Base-by-base conservation (phyloP, 2,113 vertebrate genomes). In the Podocnemis expansa region DNA sequence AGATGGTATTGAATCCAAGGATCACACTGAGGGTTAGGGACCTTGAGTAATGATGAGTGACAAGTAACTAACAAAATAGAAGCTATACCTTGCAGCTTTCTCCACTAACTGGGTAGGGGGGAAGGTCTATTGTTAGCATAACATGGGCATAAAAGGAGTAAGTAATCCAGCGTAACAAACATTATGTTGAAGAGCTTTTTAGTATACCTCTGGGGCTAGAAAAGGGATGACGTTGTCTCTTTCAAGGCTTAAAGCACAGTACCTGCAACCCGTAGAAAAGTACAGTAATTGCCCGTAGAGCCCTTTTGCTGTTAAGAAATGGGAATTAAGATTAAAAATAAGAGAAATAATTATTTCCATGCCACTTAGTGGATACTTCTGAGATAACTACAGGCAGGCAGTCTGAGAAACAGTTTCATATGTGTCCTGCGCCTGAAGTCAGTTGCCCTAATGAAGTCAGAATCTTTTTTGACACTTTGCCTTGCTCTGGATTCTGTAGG, bases 121-220 rank as follows among this genome's bases (percentile, higher is more conserved):
- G 17, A 63, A 38, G 10, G 25, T 63, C 29, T 41, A 16, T 19
- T 13, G 88, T 22, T 88, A 88, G 58, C 56, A 14, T 55, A 89
- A 21, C 67, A 14, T 54, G 34, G 41, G 7, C 41, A 0, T 76
- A 84, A 25, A 58, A 0, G 2, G 16, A 31, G 24, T 91, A 51
- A 60, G 67, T 2, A 25, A 17, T 84, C 43, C 43, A 75, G 78
- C 55, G 60, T 14, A 0, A 0, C 73, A 52, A 81, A 49, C 49
- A 58, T 45, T 84, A 84, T 78, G 27, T 27, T 80, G 67, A 10
- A 45, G 16, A 41, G 76, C 25, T 49, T 80, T 13, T 2, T 54
- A 22, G 52, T 19, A 2, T 52, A 91, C 5, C 41, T 76, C 38
- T 76, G 34, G 88, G 76, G 88, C 6, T 19, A 52, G 22, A 85